A percentile compares a stretch with the other conserved stretches of the same genome.
These are phyloP conservation scores for Drosophila tristis DNA, from an alignment of 1,140 invertebrate species.

Conservation along the genomic window DNA sequence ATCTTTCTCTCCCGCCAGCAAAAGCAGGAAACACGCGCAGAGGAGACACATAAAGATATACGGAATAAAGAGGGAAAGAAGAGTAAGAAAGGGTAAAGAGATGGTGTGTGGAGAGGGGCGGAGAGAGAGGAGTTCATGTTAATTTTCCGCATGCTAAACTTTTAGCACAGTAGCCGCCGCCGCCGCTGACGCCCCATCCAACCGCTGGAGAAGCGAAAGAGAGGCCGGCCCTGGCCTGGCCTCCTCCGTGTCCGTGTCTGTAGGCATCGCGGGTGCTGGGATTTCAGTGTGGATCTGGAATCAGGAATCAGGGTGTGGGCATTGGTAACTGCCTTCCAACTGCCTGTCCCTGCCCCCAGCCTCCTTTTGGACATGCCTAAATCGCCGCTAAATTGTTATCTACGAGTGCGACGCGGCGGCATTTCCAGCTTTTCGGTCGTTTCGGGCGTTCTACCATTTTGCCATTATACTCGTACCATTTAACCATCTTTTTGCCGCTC, in stretches of 20 bases:
- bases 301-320: conserved; percentile 46
- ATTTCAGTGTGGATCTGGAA: conserved; percentile 45
- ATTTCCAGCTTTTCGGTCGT: conserved; percentile 55
- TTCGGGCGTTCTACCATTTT: conserved; percentile 29
- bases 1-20: conserved; percentile 42
- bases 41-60: conserved; percentile 51
- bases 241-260: background rate
- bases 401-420: conserved; percentile 78
- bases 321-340: conserved; percentile 12
- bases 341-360: conserved; percentile 1
- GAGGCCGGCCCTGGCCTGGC: background rate
- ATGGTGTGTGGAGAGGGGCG: conserved; percentile 5
- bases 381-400: conserved; percentile 82
- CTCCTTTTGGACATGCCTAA: conserved; percentile 72
- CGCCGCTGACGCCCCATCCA: conserved; percentile 25
- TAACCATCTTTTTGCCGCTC: conserved; percentile 34
- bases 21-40: conserved; percentile 52
- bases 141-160: conserved; percentile 82
- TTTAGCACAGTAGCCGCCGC: conserved; percentile 78
- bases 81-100: conserved; percentile 2
- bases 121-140: conserved; percentile 65
- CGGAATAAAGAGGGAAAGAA: conserved; percentile 12
- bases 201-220: background rate
- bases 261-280: conserved; percentile 61
- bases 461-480: background rate